Evolutionary conservation across 1,140 invertebrate genomes (phyloP).

Genomic region (Homalodisca vitripennis): DNA sequence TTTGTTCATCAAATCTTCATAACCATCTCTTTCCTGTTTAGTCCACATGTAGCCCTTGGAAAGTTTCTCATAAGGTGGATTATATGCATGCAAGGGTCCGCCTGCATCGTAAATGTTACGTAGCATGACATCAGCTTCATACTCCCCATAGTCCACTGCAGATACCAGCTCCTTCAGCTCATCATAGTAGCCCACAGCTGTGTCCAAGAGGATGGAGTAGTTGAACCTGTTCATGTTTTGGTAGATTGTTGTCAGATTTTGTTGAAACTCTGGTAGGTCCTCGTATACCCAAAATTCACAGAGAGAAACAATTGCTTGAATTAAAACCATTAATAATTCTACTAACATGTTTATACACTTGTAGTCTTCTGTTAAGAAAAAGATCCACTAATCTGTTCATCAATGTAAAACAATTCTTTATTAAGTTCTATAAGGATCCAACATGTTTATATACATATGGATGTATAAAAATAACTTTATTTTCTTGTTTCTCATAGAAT

Average conservation of each 20-base stretch:
- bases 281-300: neutral
- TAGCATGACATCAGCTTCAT: constrained; percentile 1
- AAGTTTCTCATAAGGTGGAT: neutral
- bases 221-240: neutral
- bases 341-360: too few species aligned
- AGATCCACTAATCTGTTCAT: too few species aligned
- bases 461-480: too few species aligned
- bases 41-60: neutral
- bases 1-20: constrained; percentile 13
- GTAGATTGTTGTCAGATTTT: constrained; percentile 1
- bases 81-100: neutral
- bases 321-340: too few species aligned
- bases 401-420: too few species aligned
- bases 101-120: neutral
- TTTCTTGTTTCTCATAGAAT: too few species aligned
- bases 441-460: too few species aligned
- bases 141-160: neutral
- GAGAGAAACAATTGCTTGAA: neutral
- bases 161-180: constrained; percentile 1
- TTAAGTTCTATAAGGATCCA: too few species aligned
- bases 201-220: constrained; percentile 1
- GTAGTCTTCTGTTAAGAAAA: too few species aligned
- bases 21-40: neutral
- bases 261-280: constrained; percentile 6
- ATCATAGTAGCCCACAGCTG: neutral